These are phyloP conservation scores for Neoarius graeffei DNA, from an alignment of 2,113 vertebrate genomes.

Conservation along the genomic window DNA sequence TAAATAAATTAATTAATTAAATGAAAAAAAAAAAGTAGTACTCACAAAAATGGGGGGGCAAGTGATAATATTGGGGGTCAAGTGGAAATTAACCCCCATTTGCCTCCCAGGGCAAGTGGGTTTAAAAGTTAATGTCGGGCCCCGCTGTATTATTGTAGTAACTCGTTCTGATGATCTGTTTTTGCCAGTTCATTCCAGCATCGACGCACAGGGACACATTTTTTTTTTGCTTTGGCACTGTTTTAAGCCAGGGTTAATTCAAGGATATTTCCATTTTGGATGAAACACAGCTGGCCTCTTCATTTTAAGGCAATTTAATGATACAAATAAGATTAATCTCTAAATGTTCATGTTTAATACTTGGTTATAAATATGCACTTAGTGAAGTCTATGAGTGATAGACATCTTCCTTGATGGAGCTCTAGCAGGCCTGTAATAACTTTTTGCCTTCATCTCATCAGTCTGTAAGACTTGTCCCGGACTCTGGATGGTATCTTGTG, in stretches of 20 bases:
- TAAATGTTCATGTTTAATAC: constrained; percentile 2
- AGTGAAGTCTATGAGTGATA: neutral
- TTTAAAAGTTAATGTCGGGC: no score
- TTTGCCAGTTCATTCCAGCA: neutral
- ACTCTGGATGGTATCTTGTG: neutral
- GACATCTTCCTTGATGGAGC: neutral
- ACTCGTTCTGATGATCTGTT: neutral
- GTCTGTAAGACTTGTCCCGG: neutral
- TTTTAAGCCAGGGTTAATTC: neutral
- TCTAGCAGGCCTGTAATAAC: neutral
- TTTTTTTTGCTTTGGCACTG: neutral
- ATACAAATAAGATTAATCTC: neutral
- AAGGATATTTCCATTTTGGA: neutral
- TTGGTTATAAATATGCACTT: neutral
- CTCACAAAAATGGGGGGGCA: no score
- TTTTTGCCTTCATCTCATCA: constrained; percentile 1
- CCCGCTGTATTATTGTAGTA: neutral
- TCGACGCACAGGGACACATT: neutral
- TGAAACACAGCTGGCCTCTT: neutral
- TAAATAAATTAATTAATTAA: no score
- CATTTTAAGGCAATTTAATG: neutral
- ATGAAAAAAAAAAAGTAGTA: no score
- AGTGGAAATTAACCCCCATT: no score
- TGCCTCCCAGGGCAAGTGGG: no score
- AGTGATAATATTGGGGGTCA: no score